These are phyloP conservation scores for Lerista edwardsae DNA, from an alignment of 2,797 vertebrate species.

Conservation along the genomic window DNA sequence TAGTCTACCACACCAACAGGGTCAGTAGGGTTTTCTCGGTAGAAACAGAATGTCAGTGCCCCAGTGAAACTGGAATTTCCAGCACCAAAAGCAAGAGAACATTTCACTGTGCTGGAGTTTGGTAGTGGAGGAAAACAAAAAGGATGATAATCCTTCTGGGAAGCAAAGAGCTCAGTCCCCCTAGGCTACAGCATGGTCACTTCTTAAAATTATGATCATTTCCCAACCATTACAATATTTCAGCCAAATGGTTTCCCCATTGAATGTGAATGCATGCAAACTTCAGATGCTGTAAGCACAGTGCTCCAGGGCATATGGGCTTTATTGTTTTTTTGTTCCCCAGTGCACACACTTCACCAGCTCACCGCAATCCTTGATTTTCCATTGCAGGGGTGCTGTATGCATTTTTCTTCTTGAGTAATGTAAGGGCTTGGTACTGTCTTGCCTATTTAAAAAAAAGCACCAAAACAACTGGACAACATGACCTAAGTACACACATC, in stretches of 20 bases:
- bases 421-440: constrained; percentile 73
- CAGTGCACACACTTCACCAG: constrained; percentile 54
- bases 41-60: constrained; percentile 24
- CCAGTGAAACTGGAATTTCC: neutral
- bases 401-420: constrained; percentile 79
- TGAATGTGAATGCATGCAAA: constrained; percentile 70
- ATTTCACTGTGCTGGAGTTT: constrained; percentile 15
- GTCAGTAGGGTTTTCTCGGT: constrained; percentile 30
- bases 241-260: constrained; percentile 62
- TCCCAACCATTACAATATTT: constrained; percentile 49
- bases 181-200: constrained; percentile 6
- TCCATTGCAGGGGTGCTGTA: constrained; percentile 55
- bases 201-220: constrained; percentile 41
- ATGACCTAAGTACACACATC: constrained; percentile 60
- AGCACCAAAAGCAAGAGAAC: constrained; percentile 25
- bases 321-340: constrained; percentile 55
- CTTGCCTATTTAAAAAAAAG: constrained; percentile 73
- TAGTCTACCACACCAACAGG: too few relatives aligned
- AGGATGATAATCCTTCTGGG: neutral
- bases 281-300: constrained; percentile 60
- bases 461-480: constrained; percentile 58
- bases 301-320: constrained; percentile 58
- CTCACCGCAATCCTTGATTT: constrained; percentile 68
- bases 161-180: neutral
- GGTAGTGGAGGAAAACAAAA: neutral